Base-by-base conservation (phyloP, 2,113 vertebrate species). In the Eubucco bourcierii region DNA sequence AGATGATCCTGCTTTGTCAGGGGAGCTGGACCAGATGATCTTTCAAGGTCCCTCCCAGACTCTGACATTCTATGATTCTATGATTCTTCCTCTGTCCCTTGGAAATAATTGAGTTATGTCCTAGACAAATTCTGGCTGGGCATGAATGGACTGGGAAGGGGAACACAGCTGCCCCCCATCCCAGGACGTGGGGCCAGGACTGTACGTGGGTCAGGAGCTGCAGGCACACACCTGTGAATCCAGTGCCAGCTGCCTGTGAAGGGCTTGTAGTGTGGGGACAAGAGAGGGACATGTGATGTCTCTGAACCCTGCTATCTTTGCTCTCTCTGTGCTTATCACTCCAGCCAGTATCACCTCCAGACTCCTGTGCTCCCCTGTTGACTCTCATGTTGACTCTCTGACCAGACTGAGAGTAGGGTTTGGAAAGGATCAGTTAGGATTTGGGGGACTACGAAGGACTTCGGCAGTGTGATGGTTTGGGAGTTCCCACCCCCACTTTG, bases 241-340 rank as follows among this genome's bases (percentile, higher is more conserved):
- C 44, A 16, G 0, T 2, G 2, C 60, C 44, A 19, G 31, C 6
- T 58, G 23, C 27, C 23, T 47, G 16, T 66, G 50, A 83, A 31
- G 29, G 77, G 20, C 23, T n/a, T 59, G n/a, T 44, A 12, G 14
- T n/a, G 4, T 46, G 33, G 25, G 41, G 7, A 39, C n/a, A 81
- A 80, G 8, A 0, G 0, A 63, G 39, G 24, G 15, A 3, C 2
- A 2, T 12, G 7, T 34, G 16, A 18, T 76, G 39, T 7, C 52
- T 74, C 34, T 76, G 81, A 87, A n/a, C 63, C 27, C 79, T 66
- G 59, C 39, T 6, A 0, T 53, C 59, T 90, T 39, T 6, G 8
- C 19, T 53, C 28, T 34, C 44, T 47, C 44, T 44, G 17, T 52
- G 27, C 20, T 50, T 47, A n/a, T 46, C 47, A 34, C 39, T 75